Evolutionary conservation across 2,888 invertebrate species (phyloP).

Genomic region (Dasysyrphus albostriatus): DNA sequence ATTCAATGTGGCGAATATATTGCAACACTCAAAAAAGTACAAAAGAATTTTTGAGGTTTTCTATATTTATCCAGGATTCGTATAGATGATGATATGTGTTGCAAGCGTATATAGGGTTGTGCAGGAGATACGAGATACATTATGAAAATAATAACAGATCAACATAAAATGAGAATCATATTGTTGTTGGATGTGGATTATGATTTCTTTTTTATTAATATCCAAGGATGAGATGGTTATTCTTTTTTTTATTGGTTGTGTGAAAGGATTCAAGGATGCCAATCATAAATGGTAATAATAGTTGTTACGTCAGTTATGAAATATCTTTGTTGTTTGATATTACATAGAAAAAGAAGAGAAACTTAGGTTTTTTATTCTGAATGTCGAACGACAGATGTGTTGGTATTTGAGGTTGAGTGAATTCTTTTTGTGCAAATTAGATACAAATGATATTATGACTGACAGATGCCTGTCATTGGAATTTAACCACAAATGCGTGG

Average conservation of each 20-base stretch:
- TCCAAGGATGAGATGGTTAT: constrained; percentile 39
- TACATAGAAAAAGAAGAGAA: neutral
- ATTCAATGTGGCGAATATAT: constrained; percentile 63
- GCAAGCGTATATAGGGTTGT: constrained; percentile 39
- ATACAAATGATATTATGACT: constrained; percentile 12
- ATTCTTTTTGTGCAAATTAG: constrained; percentile 28
- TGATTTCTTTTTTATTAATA: constrained; percentile 48
- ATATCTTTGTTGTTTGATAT: neutral
- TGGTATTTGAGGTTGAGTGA: constrained; percentile 50
- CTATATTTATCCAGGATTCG: constrained; percentile 7
- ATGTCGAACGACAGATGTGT: constrained; percentile 63
- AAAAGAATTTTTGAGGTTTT: constrained; percentile 55
- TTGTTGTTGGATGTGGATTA: constrained; percentile 65
- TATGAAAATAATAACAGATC: constrained; percentile 31
- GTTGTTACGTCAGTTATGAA: constrained; percentile 6
- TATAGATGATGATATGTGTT: neutral
- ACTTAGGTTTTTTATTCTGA: neutral
- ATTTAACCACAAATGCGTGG: neutral
- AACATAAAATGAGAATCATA: constrained; percentile 61
- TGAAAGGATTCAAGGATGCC: constrained; percentile 72
- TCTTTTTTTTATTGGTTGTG: constrained; percentile 17
- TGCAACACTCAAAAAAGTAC: constrained; percentile 55
- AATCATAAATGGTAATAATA: constrained; percentile 35
- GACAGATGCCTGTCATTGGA: constrained; percentile 21
- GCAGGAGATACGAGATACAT: constrained; percentile 27